phyloP scores from a whole-genome alignment of 2,797 vertebrate genomes.

The Scyliorhinus canicula region DNA sequence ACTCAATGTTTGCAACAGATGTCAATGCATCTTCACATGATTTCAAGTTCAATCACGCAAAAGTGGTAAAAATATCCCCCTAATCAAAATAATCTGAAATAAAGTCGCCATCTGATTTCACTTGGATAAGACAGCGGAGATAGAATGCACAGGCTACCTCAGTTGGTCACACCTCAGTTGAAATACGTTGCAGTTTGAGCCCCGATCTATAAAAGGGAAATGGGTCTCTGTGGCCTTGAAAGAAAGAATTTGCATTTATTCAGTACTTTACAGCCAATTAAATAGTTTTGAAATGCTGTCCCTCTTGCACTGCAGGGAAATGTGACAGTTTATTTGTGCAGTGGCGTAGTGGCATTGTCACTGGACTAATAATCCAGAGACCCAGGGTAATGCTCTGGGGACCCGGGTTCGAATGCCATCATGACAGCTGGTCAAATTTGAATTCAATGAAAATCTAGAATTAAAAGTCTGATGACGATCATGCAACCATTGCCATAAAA shows the following conservation, averaged over 20 bases:
- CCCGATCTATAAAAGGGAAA: not conserved
- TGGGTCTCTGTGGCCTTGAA: not conserved
- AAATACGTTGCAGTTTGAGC: not conserved
- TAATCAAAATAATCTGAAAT: slow-evolving; percentile 28
- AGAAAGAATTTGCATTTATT: not conserved
- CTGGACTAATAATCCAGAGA: too few species aligned
- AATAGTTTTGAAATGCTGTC: not conserved
- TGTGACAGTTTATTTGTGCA: not conserved
- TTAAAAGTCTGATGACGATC: too few species aligned
- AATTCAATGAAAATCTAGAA: too few species aligned
- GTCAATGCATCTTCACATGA: slow-evolving; percentile 14
- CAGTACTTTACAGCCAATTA: not conserved
- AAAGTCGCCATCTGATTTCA: not conserved
- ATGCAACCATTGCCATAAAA: too few species aligned
- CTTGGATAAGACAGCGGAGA: not conserved
- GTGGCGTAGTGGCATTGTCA: too few species aligned
- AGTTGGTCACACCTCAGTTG: not conserved
- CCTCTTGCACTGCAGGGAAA: not conserved
- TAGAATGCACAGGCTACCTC: not conserved
- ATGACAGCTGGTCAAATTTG: too few species aligned
- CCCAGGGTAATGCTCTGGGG: too few species aligned
- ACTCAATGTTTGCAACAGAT: slow-evolving; percentile 21
- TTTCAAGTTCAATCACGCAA: slow-evolving; percentile 25
- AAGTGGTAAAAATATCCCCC: not conserved
- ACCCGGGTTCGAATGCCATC: too few species aligned